phyloP scores from a whole-genome alignment of 2,888 invertebrate genomes.

The Blera fallax region DNA sequence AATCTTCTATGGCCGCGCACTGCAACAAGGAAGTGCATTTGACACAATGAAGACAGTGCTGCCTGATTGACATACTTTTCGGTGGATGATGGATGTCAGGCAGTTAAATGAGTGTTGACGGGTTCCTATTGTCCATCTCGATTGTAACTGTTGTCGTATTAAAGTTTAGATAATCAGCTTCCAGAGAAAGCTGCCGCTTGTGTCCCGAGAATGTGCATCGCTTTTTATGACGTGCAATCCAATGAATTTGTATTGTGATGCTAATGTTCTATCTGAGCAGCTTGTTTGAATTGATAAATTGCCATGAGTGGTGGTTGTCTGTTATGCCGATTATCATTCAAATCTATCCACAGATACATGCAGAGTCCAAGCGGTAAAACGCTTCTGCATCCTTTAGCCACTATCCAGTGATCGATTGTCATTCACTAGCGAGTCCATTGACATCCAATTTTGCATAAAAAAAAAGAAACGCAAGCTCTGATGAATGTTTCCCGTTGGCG shows the following conservation, averaged over 20 bases:
- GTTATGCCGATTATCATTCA: too few relatives aligned
- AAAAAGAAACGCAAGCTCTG: neutral
- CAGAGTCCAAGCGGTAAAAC: neutral
- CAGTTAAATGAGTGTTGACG: constrained; percentile 5
- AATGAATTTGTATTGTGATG: neutral
- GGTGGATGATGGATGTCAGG: constrained; percentile 8
- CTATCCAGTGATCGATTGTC: neutral
- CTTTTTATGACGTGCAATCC: neutral
- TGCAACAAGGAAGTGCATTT: constrained; percentile 40
- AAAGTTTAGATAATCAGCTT: constrained; percentile 4
- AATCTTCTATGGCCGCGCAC: constrained; percentile 11
- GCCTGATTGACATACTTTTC: constrained; percentile 46
- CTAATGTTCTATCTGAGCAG: neutral
- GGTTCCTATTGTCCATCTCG: neutral
- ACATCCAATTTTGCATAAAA: neutral
- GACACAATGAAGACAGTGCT: constrained; percentile 53
- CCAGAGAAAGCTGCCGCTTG: neutral
- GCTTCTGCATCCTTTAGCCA: neutral
- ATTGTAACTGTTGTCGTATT: neutral
- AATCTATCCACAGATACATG: neutral
- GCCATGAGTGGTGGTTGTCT: neutral
- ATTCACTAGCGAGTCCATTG: neutral
- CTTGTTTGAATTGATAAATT: neutral
- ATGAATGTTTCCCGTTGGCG: neutral
- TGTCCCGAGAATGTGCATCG: neutral